Conservation (phyloP, 1,140 invertebrate species). For the Physella acuta region DNA sequence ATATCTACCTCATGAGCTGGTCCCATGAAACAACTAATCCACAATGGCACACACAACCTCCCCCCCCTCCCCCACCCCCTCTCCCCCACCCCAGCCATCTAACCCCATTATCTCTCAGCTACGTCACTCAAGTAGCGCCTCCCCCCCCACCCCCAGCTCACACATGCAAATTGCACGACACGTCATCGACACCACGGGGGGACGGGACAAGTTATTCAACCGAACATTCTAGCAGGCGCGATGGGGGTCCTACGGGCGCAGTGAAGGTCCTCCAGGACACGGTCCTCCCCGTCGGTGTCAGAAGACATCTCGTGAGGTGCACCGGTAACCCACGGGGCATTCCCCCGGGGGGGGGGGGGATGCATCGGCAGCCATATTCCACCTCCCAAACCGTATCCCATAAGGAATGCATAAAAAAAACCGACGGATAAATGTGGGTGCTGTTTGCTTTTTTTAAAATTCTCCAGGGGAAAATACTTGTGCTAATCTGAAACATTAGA, state of each 20-base stretch:
- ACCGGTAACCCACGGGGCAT: neutral
- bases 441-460: too few species aligned
- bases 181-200: neutral
- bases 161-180: conserved; percentile 19
- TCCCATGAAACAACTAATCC: too few species aligned
- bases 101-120: neutral
- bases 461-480: too few species aligned
- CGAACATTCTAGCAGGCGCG: neutral
- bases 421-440: too few species aligned
- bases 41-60: neutral
- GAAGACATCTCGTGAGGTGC: conserved; percentile 18
- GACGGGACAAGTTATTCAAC: conserved; percentile 3
- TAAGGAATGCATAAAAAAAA: too few species aligned
- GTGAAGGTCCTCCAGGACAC: neutral
- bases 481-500: too few species aligned
- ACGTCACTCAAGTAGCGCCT: conserved; percentile 3
- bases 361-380: too few species aligned
- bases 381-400: too few species aligned
- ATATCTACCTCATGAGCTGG: too few species aligned
- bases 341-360: too few species aligned
- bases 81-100: conserved; percentile 1
- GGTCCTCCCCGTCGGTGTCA: too few species aligned
- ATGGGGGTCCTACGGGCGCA: too few species aligned
- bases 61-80: neutral
- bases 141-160: neutral